Evolutionary conservation across 1,140 invertebrate genomes (phyloP), one percentile per base, ranked within the genome.

Genomic region (Drosophila setifemur): DNA sequence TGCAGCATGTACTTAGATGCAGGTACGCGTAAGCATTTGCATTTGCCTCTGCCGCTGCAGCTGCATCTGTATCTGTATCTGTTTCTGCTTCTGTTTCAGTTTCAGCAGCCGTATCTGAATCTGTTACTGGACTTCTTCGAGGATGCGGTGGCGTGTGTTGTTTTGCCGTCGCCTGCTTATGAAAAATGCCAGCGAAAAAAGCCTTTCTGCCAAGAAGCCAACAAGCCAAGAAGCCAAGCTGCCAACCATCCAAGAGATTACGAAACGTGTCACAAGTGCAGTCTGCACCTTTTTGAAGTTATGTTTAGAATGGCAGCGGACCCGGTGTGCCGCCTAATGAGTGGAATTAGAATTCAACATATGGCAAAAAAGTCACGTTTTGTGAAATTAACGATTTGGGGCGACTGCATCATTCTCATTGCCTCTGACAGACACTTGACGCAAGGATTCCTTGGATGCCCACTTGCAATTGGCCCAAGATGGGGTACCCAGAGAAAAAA

Each of bases 361-460:
- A 83, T 85, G 79, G 79, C 79, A 83, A 83, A 83, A 83, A 83
- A 83, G 79, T 83, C 79, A 83, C 79, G 79, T 83, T 83, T 83
- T 79, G 54, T 85, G 50, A 68, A 79, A 85, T 85, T 83, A 83
- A 83, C 85, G 79, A 83, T 83, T 83, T 83, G 79, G 79, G 79
- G 70, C 79, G 70, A 73, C 78, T 63, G 47, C 50, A 61, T 64
- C 57, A 73, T 54, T 33, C 57, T 53, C 47, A 72, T 53, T 43
- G 54, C 67, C 54, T 68, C 40, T 68, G 76, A 81, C 77, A 82
- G 70, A 31, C 37, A 52, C 76, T 69, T 57, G 49, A 69, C 23
- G 42, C 18, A 8, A 16, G 33, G 9, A 23, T 23, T 49, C 45
- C 8, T 18, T 23, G 52, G 37, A 7, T 2, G 54, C 25, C 43